phyloP scores from a whole-genome alignment of 1,140 invertebrate genomes.

The Pseudobourletiella spinata region DNA sequence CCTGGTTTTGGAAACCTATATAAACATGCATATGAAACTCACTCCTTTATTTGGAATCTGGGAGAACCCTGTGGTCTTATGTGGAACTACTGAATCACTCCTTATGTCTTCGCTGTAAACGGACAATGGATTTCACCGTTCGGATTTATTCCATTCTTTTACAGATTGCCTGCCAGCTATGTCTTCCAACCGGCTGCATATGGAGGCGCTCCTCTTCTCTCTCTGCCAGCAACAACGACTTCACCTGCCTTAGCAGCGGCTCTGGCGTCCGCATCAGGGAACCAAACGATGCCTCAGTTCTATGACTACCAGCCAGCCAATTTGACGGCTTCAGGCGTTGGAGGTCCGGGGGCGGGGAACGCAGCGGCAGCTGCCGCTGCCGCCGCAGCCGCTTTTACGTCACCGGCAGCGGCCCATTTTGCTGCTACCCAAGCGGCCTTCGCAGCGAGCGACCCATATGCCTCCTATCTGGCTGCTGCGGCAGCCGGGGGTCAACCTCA shows the following conservation, averaged over 20 bases:
- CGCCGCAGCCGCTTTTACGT: background rate
- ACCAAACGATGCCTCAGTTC: constrained; percentile 55
- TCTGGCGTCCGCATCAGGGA: constrained; percentile 4
- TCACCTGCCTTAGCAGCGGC: constrained; percentile 39
- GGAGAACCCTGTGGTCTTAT: no score
- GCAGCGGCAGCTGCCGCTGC: background rate
- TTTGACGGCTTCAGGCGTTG: background rate
- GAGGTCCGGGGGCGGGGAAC: background rate
- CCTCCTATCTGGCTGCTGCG: constrained; percentile 1
- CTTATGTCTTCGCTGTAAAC: background rate
- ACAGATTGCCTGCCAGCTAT: constrained; percentile 63
- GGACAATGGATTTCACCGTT: constrained; percentile 22
- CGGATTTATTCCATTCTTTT: constrained; percentile 38
- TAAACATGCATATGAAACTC: no score
- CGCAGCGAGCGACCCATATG: constrained; percentile 6
- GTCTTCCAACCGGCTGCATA: constrained; percentile 57
- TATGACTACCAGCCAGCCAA: constrained; percentile 58
- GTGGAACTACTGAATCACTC: no score
- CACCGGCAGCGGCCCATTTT: background rate
- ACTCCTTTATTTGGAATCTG: no score
- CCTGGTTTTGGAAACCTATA: no score
- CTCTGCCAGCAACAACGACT: constrained; percentile 60
- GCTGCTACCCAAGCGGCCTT: constrained; percentile 2
- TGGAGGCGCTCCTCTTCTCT: constrained; percentile 53
- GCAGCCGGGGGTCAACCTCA: constrained; percentile 10